Evolutionary conservation across 2,113 vertebrate species (phyloP), one percentile per base, ranked within the genome.

Genomic region (Thinocorus orbignyianus): DNA sequence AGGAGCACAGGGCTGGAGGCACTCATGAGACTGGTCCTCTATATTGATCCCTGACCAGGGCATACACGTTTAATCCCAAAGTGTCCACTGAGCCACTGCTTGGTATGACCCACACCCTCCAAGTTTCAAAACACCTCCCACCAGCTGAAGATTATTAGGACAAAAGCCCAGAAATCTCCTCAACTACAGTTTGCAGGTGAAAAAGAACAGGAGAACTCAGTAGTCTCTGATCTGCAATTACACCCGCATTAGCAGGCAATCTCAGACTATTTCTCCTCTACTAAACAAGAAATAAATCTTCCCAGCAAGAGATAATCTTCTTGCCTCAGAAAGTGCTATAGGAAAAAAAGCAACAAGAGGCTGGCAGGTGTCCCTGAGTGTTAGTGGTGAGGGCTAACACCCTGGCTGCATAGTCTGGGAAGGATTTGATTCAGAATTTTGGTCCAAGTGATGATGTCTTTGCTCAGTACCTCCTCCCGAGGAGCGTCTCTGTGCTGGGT

Each of bases 231-330:
- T 90, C 37, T 69, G 58, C 39, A 84, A 33, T 88, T 61, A 61
- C 28, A 62, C 26, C 33, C 2, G 0, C 8, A 3, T 41, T 65
- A 86, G 30, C 24, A 51, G 24, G 20, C 1, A 0, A 68, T 72
- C 15, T 46, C 65, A 30, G 52, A 25, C 48, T 71, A 26, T 39
- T 81, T 39, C 25, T 77, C 15, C 22, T 73, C 25, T 62, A 35
- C 58, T 77, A 54, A 94, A 89, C 37, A 89, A 71, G 30, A 94
- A 89, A 74, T 62, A 91, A 87, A 79, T 71, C 61, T 84, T 91
- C 33, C 20, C 1, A 3, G 87, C 22, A 84, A 89, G 39, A 86
- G 35, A 39, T 60, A 62, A 78, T 39, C 23, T 68, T 71, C 39
- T 10, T 87, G 33, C 26, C 37, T 91, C 42, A 62, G 51, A 39